phyloP scores from a whole-genome alignment of 2,888 invertebrate species.

The Nomada lathburiana region DNA sequence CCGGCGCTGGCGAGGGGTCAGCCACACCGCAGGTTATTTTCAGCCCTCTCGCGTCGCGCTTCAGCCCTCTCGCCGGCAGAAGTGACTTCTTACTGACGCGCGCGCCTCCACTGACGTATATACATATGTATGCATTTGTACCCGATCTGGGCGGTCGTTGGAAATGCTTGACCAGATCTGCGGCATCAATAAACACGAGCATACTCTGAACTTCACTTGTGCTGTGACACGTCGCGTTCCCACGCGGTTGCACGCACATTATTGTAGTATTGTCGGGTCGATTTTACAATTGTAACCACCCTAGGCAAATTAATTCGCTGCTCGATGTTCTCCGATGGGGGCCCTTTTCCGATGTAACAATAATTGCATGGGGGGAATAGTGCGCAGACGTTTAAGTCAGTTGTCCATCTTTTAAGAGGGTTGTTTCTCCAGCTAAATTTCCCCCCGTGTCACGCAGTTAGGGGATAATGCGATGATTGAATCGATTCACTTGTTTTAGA shows the following conservation, averaged over 20 bases:
- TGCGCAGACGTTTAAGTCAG: no score
- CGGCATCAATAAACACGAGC: constrained; percentile 29
- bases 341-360: no score
- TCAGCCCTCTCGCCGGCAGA: constrained; percentile 49
- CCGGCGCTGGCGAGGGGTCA: constrained; percentile 60
- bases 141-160: background rate
- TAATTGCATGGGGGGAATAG: no score
- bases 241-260: background rate
- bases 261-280: background rate
- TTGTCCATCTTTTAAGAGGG: no score
- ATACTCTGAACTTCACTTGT: background rate
- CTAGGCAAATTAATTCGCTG: no score
- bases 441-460: no score
- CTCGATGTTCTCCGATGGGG: no score
- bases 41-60: constrained; percentile 47
- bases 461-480: no score
- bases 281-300: no score
- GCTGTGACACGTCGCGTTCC: background rate
- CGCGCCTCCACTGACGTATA: constrained; percentile 33
- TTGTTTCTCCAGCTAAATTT: no score
- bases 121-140: background rate
- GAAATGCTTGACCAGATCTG: constrained; percentile 39
- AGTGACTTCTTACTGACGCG: constrained; percentile 58
- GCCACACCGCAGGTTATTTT: constrained; percentile 69
- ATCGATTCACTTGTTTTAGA: no score